Base-by-base conservation (phyloP, 30 jellyfish, hydroid and myxozoan genomes). In the Pseudorhiza aurosa region DNA sequence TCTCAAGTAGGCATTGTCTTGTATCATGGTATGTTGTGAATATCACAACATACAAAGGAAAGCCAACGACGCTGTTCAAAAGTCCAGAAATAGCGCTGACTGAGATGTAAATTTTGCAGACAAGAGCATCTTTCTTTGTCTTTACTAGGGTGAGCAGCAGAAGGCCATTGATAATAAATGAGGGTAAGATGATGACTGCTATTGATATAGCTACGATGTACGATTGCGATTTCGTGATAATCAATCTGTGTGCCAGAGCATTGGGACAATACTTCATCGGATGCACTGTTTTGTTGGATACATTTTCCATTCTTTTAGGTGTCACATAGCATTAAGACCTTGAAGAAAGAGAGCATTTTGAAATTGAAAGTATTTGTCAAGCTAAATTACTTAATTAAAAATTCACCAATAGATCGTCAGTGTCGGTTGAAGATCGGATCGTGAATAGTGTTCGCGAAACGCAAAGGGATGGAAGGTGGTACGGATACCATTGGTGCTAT, bases 221-320 rank as follows among this genome's bases (percentile, higher is more conserved):
- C 6, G 89, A 77, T 46, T 77, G 89, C 17, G 25, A 15, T 2
- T 46, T 49, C 18, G 80, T 64, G 0, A 77, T 26, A 6, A 77
- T 28, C 2, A 77, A 14, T 50, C 89, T 60, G 68, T 75, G 27
- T 26, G 64, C 81, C 24, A 77, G 50, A 18, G 89, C 73, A 60
- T 77, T 77, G 35, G 51, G 77, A 33, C 65, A 75, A 53, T 43
- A 53, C 14, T 33, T n/a, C n/a, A n/a, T n/a, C n/a, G n/a, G n/a
- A n/a, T n/a, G n/a, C n/a, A n/a, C n/a, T n/a, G n/a, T n/a, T n/a
- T n/a, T n/a, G n/a, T n/a, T n/a, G n/a, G n/a, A n/a, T n/a, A n/a
- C n/a, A n/a, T n/a, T n/a, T n/a, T n/a, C n/a, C n/a, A n/a, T n/a
- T n/a, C n/a, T n/a, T n/a, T n/a, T n/a, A n/a, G n/a, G n/a, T n/a